Evolutionary conservation across 2,113 vertebrate species (phyloP).

Genomic region (Prolemur simus): DNA sequence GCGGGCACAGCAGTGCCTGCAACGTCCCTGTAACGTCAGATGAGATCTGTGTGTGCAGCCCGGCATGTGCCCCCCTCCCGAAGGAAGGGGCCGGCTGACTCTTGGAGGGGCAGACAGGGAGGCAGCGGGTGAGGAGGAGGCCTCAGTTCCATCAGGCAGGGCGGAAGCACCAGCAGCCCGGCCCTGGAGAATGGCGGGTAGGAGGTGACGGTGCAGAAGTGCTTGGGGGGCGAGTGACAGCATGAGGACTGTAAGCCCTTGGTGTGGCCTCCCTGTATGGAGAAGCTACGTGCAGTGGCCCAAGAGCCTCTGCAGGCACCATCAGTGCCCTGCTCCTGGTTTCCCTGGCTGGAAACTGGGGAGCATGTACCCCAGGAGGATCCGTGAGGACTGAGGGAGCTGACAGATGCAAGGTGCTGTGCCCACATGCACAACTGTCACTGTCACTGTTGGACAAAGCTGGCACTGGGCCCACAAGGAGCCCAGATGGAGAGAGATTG

Average conservation of each 20-base stretch:
- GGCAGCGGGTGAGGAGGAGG: too few species aligned
- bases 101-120: neutral
- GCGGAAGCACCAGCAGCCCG: too few species aligned
- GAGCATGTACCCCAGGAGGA: neutral
- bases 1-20: neutral
- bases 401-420: rapidly evolving
- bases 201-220: neutral
- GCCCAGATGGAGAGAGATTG: neutral
- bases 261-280: neutral
- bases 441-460: neutral
- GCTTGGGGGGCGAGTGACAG: neutral
- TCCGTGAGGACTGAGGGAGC: neutral
- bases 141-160: neutral
- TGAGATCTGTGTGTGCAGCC: too few species aligned
- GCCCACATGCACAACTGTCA: neutral
- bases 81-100: neutral
- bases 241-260: neutral
- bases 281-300: neutral
- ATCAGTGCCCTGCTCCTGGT: neutral
- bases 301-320: rapidly evolving
- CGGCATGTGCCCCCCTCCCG: neutral
- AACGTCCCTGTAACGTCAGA: neutral
- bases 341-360: neutral
- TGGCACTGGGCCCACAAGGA: neutral
- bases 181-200: neutral